Evolutionary conservation across 2,113 vertebrate genomes (phyloP).

Genomic region (Chlamydotis undulata): DNA sequence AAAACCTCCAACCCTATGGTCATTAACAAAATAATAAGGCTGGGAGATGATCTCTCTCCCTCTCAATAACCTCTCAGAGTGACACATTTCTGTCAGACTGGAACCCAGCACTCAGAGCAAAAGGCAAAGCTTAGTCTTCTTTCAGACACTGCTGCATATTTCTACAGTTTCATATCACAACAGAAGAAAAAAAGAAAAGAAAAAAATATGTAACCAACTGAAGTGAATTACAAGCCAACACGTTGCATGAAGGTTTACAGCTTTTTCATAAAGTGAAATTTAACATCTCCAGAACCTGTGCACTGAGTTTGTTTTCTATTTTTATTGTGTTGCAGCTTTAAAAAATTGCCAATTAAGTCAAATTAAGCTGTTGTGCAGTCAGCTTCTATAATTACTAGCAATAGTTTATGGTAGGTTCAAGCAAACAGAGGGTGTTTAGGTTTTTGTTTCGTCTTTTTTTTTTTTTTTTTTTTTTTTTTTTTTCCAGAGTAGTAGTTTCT

Average conservation of each 20-base stretch:
- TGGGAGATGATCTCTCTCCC: neutral
- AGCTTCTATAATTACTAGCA: slow-evolving; percentile 77
- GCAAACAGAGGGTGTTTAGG: slow-evolving; percentile 52
- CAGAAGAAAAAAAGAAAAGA: neutral
- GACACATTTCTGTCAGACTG: neutral
- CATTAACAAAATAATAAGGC: neutral
- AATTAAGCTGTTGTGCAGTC: slow-evolving; percentile 73
- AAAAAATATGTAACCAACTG: neutral
- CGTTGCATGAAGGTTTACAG: slow-evolving; percentile 36
- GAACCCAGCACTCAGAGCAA: neutral
- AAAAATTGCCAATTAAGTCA: slow-evolving; percentile 77
- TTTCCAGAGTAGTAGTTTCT: slow-evolving; percentile 75
- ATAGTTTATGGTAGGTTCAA: slow-evolving; percentile 75
- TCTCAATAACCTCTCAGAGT: neutral
- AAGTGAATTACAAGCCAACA: slow-evolving; percentile 7
- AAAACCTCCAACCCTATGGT: neutral
- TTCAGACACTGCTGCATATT: neutral
- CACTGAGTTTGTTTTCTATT: slow-evolving; percentile 38
- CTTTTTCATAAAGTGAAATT: slow-evolving; percentile 63
- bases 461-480: slow-evolving; percentile 6
- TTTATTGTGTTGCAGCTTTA: slow-evolving; percentile 64
- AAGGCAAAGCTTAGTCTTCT: neutral
- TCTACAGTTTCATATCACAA: neutral
- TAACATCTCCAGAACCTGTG: slow-evolving; percentile 55
- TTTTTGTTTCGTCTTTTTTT: neutral